Base-by-base conservation (phyloP, 2,888 invertebrate species). In the Cryptocephalus moraei region DNA sequence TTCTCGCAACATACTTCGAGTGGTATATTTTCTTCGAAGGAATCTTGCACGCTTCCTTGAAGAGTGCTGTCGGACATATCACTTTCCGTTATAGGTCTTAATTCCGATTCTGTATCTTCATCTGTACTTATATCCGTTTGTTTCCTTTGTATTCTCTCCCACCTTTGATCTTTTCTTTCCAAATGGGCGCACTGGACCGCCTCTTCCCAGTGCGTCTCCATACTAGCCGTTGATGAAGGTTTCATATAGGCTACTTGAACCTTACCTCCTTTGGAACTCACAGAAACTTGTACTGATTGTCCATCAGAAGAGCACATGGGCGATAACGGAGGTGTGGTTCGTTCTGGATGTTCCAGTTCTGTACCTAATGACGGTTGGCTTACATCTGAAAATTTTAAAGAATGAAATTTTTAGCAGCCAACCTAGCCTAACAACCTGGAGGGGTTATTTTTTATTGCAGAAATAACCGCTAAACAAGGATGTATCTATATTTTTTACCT, bases 31-130 rank as follows among this genome's bases (percentile, higher is more conserved):
- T 70, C 70, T 32, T 70, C 70, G 47, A 70, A 69, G 4, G 68
- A 68, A 55, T 66, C 69, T 52, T 70, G 70, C 40, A 64, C 68
- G 60, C 86, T 88, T 48, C 85, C 87, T 60, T 88, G 88, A 12
- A 88, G 76, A 1, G 88, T 89, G 61, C 87, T 88, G 63, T 89
- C 89, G 11, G 87, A 90, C 64, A 86, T 82, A 70, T 90, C 87
- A 66, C 89, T 90, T 73, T 92, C 91, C 10, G 91, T 91, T 64
- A 91, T 91, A 47, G 88, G 90, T 49, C 89, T 89, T 58, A 92
- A 72, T 69, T 91, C 91, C 45, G 89, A 89, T 70, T 92, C 91
- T 2, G 86, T 85, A 55, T 90, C 90, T 68, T 91, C 91, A 52
- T 83, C 85, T 52, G 84, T 51, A 46, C 57, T 62, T 34, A 56